Evolutionary conservation across 1,140 invertebrate species (phyloP), one percentile per base, ranked within the genome.

Genomic region (Cotesia vestalis): DNA sequence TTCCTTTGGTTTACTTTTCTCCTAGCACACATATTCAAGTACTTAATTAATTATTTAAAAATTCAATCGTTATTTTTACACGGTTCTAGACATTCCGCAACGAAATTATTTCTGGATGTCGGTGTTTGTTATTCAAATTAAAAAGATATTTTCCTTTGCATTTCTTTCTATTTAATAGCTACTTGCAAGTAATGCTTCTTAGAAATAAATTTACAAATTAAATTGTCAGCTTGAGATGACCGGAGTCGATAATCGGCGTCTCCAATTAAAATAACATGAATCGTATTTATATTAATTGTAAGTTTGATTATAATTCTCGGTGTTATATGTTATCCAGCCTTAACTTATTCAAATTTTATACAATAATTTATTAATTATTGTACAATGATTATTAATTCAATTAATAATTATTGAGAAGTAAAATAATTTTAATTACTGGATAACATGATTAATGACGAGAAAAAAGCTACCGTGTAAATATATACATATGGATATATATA

Each of bases 401-500:
- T 66, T 14, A n/a, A 57, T 51, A 55, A 46, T 46, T 46, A 46
- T 46, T 46, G 40, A 6, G 40, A 46, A 46, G 17, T 1, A 66
- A 66, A 17, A 27, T 52, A 17, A 20, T n/a, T 52, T 27, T 20
- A 9, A 27, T 27, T 20, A 9, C 46, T 71, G 60, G 68, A 60
- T 66, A 61, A 69, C 66, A 35, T 40, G 71, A 66, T 63, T 51
- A 51, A 63, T 60, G 60, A 63, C 53, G 27, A 35, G 61, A 64
- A 51, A 46, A 46, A 46, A 46, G 69, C 62, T 63, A 71, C 40
- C 46, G 59, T 71, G 69, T 71, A 71, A 52, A 73, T 75, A 76
- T 72, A 67, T 67, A 75, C 66, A 75, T 71, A 77, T 40, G 71
- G 71, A 71, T 63, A 71, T 63, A 71, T 70, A 70, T 70, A 70